phyloP scores from a whole-genome alignment of 2,797 vertebrate species.

The Apogon hyalosoma region DNA sequence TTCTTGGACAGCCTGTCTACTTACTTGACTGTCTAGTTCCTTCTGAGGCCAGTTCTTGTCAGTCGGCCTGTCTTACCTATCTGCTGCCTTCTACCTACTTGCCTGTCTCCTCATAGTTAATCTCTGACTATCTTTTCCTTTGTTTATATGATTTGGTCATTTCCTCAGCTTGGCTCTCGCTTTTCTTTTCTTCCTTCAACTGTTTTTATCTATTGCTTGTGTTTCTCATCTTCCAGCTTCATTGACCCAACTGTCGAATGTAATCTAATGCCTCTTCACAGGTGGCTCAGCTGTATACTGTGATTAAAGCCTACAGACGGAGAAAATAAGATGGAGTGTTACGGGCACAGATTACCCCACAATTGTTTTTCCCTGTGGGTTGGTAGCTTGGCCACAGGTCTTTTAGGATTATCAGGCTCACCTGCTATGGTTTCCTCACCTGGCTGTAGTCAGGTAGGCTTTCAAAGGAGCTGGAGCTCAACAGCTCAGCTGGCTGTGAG shows the following conservation, averaged over 20 bases:
- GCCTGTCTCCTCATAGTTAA: conserved; percentile 3
- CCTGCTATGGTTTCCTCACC: no score
- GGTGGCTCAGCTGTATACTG: conserved; percentile 39
- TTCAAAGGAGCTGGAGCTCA: no score
- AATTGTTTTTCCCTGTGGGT: no score
- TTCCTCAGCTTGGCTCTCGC: conserved; percentile 7
- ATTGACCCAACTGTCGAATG: conserved; percentile 48
- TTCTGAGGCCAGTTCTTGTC: conserved; percentile 9
- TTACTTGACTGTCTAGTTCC: conserved; percentile 7
- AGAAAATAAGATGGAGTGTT: conserved; percentile 12
- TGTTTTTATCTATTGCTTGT: conserved; percentile 19
- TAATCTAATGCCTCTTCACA: conserved; percentile 42
- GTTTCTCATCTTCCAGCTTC: conserved; percentile 51
- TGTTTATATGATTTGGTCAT: conserved; percentile 1
- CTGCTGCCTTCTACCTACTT: conserved; percentile 14
- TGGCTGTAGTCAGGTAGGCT: no score
- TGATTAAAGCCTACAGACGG: conserved; percentile 51
- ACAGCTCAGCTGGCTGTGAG: no score
- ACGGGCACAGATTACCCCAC: no score
- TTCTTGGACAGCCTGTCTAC: conserved; percentile 33
- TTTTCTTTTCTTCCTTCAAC: not conserved
- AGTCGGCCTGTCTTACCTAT: not conserved
- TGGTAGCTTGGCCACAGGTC: no score
- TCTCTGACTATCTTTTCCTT: conserved; percentile 4
- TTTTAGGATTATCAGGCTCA: no score